A percentile compares a stretch with the other conserved stretches of the same genome.
Conservation (phyloP, 23 tunicate genomes). For the Styela clava region DNA sequence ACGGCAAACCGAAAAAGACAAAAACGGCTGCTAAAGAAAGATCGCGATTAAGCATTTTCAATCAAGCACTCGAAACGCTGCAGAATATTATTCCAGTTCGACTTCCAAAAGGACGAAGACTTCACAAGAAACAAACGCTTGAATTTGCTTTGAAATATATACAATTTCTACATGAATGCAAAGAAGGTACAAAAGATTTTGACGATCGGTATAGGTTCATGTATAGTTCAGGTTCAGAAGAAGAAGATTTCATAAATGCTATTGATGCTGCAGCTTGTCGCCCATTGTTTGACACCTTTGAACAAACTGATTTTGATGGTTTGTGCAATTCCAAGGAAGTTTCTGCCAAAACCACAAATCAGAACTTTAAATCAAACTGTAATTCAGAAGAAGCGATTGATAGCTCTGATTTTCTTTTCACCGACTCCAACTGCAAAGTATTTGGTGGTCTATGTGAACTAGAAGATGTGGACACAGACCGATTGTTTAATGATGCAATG, state of each 20-base stretch:
- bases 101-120: conserved; percentile 36
- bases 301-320: too few species aligned
- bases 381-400: too few species aligned
- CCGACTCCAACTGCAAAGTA: too few species aligned
- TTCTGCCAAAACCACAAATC: too few species aligned
- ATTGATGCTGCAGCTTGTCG: conserved; percentile 76
- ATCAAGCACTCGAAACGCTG: conserved; percentile 36
- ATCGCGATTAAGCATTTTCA: conserved; percentile 24
- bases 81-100: conserved; percentile 48
- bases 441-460: too few species aligned
- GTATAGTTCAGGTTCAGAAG: conserved; percentile 65
- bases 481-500: too few species aligned
- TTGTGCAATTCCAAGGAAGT: too few species aligned
- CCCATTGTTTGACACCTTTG: too few species aligned
- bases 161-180: conserved; percentile 46
- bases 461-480: too few species aligned
- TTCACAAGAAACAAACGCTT: conserved; percentile 55
- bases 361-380: too few species aligned
- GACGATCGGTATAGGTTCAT: conserved; percentile 52
- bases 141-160: conserved; percentile 78
- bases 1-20: background rate
- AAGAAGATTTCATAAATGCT: conserved; percentile 61
- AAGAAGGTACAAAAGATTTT: conserved; percentile 60
- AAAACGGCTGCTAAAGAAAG: conserved; percentile 30
- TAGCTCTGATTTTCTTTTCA: too few species aligned